phyloP scores from a whole-genome alignment of 2,888 invertebrate genomes.

The Nomada goodeniana region DNA sequence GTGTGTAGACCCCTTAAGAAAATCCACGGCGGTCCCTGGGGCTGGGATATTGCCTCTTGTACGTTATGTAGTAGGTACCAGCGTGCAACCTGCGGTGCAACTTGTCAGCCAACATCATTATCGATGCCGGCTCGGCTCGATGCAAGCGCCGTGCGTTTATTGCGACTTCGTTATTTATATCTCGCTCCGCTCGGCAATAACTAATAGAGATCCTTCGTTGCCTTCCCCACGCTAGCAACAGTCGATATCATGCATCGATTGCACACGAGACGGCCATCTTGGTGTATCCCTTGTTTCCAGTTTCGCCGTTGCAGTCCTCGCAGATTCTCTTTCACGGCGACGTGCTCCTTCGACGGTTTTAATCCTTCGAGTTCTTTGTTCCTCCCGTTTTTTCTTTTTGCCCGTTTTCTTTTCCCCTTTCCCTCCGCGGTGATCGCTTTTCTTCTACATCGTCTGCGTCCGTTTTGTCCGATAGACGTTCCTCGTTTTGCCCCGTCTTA shows the following conservation, averaged over 20 bases:
- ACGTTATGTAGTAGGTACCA: conserved; percentile 59
- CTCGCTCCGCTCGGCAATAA: conserved; percentile 66
- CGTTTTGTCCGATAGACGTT: not conserved
- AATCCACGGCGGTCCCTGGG: conserved; percentile 34
- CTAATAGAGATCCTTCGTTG: conserved; percentile 66
- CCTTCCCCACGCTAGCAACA: conserved; percentile 18
- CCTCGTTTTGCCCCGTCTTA: not conserved
- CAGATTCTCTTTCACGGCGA: not conserved
- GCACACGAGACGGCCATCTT: conserved; percentile 27
- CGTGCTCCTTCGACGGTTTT: not conserved
- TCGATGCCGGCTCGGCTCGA: conserved; percentile 65
- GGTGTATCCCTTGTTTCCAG: not conserved
- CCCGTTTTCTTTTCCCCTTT: too few species aligned
- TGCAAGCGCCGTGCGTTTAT: conserved; percentile 57
- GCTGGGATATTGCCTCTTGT: conserved; percentile 53
- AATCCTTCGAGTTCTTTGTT: not conserved
- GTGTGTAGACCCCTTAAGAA: conserved; percentile 49
- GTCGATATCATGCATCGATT: conserved; percentile 38
- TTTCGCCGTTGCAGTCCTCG: not conserved
- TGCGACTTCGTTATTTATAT: conserved; percentile 74
- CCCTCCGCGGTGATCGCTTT: too few species aligned
- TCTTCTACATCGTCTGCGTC: too few species aligned
- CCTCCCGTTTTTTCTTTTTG: not conserved
- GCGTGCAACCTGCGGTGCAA: conserved; percentile 70
- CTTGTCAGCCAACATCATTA: conserved; percentile 75